These are phyloP conservation scores for Cherax destructor DNA, from an alignment of 1,140 invertebrate genomes.

Conservation along the genomic window DNA sequence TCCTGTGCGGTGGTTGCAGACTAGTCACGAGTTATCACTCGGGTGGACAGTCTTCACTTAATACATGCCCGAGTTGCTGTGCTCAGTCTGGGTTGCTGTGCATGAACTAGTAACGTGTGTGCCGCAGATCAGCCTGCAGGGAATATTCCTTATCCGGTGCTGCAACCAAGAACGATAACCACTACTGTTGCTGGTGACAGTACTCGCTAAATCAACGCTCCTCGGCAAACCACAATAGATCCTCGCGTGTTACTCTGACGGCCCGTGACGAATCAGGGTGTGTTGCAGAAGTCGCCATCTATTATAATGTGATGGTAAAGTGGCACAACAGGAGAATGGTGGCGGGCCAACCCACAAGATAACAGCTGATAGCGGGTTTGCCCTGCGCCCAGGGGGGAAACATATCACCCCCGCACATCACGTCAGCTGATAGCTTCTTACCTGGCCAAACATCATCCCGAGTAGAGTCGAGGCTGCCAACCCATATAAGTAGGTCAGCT, in stretches of 20 bases:
- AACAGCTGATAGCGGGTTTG: neutral
- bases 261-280: neutral
- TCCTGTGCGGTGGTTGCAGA: too few relatives aligned
- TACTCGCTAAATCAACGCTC: too few relatives aligned
- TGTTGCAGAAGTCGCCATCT: neutral
- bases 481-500: slow-evolving; percentile 4
- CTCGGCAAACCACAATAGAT: neutral
- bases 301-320: neutral
- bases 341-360: neutral
- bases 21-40: too few relatives aligned
- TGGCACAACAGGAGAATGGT: neutral
- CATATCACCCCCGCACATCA: neutral
- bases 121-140: neutral
- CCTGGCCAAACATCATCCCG: slow-evolving; percentile 15
- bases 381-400: neutral
- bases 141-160: neutral
- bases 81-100: too few relatives aligned
- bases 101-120: too few relatives aligned
- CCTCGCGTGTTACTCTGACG: neutral
- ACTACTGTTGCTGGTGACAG: neutral
- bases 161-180: neutral
- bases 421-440: slow-evolving; percentile 18
- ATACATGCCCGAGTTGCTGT: too few relatives aligned
- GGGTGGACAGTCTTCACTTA: too few relatives aligned
- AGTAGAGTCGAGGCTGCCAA: slow-evolving; percentile 1